These are phyloP conservation scores for Chrysogorgia sp. DNA, from an alignment of 92 coral and sea anemone species.

Conservation along the genomic window DNA sequence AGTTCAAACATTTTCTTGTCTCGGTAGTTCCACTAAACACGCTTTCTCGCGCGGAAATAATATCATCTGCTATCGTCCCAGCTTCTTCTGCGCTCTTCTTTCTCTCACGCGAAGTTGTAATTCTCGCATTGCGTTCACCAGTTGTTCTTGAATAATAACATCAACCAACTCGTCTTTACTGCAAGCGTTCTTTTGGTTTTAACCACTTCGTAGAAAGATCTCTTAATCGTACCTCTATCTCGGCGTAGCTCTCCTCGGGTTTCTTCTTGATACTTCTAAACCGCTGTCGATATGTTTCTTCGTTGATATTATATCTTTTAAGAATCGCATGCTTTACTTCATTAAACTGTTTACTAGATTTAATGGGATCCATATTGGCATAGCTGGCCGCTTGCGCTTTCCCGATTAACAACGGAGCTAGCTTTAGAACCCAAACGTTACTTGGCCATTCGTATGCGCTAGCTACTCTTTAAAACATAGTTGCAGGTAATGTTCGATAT, in stretches of 20 bases:
- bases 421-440: slow-evolving; percentile 48
- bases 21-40: too few species aligned
- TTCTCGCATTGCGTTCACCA: slow-evolving; percentile 44
- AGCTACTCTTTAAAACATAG: slow-evolving; percentile 46
- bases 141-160: slow-evolving; percentile 42
- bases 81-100: slow-evolving; percentile 7
- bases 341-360: slow-evolving; percentile 25
- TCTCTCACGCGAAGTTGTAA: slow-evolving; percentile 48
- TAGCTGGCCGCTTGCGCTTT: too few species aligned
- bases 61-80: slow-evolving; percentile 14
- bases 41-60: background rate
- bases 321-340: slow-evolving; percentile 53
- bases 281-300: slow-evolving; percentile 56
- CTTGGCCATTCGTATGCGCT: slow-evolving; percentile 41
- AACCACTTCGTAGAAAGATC: slow-evolving; percentile 21
- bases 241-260: slow-evolving; percentile 53
- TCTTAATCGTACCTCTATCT: slow-evolving; percentile 31
- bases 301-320: slow-evolving; percentile 49
- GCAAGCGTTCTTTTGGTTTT: slow-evolving; percentile 44
- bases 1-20: slow-evolving; percentile 30
- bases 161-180: slow-evolving; percentile 46
- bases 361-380: slow-evolving; percentile 1
- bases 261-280: slow-evolving; percentile 28
- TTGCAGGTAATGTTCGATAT: slow-evolving; percentile 53
- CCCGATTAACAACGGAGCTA: slow-evolving; percentile 41